Evolutionary conservation across 2,888 invertebrate species (phyloP), one percentile per base, ranked within the genome.

Genomic region (Gari tellinella): DNA sequence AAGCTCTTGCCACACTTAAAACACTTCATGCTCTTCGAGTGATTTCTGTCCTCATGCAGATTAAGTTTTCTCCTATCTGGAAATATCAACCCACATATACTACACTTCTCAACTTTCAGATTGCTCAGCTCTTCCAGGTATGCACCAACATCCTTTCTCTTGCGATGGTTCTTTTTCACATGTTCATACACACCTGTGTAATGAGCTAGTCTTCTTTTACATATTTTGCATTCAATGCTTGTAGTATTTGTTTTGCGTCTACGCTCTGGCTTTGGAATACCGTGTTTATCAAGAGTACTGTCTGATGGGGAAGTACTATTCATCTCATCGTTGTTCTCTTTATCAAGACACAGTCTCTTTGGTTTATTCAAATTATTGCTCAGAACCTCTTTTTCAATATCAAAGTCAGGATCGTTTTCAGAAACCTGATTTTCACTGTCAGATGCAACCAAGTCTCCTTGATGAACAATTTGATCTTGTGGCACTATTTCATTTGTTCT

Each of bases 131-230:
- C 72, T 15, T 73, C 70, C 15, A 84, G 52, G 60, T 86, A 85
- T n/a, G 69, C 69, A 23, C 46, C 48, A n/a, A 73, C 41, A 49
- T 75, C 78, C 46, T 62, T 48, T 23, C 72, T 61, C 25, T 69
- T 52, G 12, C 26, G 48, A 55, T 86, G 86, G 41, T 64, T 78
- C 49, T 78, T 80, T 62, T 66, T 67, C 2, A 81, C 84, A 80
- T 86, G 86, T 40, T 67, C 69, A 46, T 73, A 72, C 10, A 85
- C 78, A 15, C 84, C 82, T 14, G 78, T 74, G 53, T 73, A 80
- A 56, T 83, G 82, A 67, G 69, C 79, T n/a, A 84, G 80, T 41
- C 48, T 58, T 56, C 81, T 80, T 10, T 62, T 62, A 62, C 86
- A 86, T n/a, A 84, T 75, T 64, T 80, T 81, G 65, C 86, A 86